These are phyloP conservation scores for Myrmecophaga tridactyla DNA, from an alignment of 2,113 vertebrate genomes.

Conservation along the genomic window DNA sequence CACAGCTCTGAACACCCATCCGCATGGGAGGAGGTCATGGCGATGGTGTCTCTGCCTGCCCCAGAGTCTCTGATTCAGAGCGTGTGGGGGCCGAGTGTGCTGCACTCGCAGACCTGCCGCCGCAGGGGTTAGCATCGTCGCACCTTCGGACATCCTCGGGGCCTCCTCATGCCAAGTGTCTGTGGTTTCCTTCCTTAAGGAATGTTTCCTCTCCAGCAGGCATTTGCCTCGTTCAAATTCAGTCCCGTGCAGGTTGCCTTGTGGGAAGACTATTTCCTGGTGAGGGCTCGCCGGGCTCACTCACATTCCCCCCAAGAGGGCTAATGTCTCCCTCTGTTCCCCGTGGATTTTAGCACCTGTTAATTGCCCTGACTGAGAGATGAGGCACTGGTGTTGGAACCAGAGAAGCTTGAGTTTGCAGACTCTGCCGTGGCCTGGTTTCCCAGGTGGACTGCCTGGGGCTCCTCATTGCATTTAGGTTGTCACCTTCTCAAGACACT, in stretches of 20 bases:
- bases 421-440: background rate
- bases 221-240: too few species aligned
- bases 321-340: background rate
- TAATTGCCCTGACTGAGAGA: background rate
- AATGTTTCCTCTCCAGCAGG: background rate
- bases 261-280: background rate
- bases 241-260: background rate
- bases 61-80: background rate
- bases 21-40: background rate
- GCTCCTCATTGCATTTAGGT: background rate
- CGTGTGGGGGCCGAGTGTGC: fast-evolving
- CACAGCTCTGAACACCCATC: background rate
- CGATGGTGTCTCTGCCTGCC: background rate
- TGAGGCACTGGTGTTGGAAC: background rate
- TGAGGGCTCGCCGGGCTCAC: background rate
- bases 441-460: too few species aligned
- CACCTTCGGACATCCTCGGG: background rate
- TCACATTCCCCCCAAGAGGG: background rate
- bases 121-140: background rate
- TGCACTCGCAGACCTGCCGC: background rate
- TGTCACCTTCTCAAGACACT: background rate
- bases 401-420: background rate
- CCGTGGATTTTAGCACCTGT: background rate
- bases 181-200: background rate
- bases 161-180: background rate